Evolutionary conservation across 1,140 invertebrate species (phyloP).

Genomic region (Yoshiicerus persimilis): DNA sequence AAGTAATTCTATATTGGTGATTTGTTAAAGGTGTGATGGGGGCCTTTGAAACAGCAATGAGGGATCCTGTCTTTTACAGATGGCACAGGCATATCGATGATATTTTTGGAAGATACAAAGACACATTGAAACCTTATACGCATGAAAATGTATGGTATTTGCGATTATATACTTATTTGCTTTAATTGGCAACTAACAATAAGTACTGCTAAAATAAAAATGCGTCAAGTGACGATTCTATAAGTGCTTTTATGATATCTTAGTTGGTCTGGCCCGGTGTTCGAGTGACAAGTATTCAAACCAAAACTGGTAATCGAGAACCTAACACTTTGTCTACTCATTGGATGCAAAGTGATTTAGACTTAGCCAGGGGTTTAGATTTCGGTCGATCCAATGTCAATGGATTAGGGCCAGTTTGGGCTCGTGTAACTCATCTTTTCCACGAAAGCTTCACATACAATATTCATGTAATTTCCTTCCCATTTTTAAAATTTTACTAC

Average conservation of each 20-base stretch:
- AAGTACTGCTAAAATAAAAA: too few relatives aligned
- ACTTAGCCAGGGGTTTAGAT: constrained; percentile 72
- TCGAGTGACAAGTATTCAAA: background rate
- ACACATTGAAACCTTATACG: background rate
- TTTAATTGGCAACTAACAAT: too few relatives aligned
- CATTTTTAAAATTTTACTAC: too few relatives aligned
- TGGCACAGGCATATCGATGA: constrained; percentile 80
- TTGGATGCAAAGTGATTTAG: constrained; percentile 73
- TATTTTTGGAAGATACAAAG: constrained; percentile 67
- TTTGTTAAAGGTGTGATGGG: constrained; percentile 51
- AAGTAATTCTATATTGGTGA: background rate
- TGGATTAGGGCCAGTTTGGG: constrained; percentile 69
- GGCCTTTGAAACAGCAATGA: constrained; percentile 52
- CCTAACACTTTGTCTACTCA: constrained; percentile 60
- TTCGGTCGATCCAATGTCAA: constrained; percentile 60
- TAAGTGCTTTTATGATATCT: background rate
- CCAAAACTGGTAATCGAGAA: background rate
- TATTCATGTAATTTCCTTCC: constrained; percentile 47
- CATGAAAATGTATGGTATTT: background rate
- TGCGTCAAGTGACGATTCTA: too few relatives aligned
- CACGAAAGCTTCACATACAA: constrained; percentile 68
- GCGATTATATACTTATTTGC: too few relatives aligned
- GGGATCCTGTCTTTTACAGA: constrained; percentile 82
- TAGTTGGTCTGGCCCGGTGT: constrained; percentile 13
- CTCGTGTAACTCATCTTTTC: constrained; percentile 71